Conservation (phyloP, 2,888 invertebrate genomes). For the Punctoribates punctum region DNA sequence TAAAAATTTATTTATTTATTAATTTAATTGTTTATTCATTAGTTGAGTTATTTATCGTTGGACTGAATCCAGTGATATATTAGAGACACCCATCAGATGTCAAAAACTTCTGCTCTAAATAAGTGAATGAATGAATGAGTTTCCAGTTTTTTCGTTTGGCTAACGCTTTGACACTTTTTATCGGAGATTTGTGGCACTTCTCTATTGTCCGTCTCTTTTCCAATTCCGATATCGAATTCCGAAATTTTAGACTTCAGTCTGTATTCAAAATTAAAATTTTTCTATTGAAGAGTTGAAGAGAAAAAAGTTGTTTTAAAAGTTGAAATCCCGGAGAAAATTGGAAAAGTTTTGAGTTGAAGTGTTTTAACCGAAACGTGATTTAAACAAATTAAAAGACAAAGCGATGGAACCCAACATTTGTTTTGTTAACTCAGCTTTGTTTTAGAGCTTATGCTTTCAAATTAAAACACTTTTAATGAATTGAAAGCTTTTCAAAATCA, state of each 20-base stretch:
- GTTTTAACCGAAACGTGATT: constrained; percentile 12
- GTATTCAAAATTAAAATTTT: neutral
- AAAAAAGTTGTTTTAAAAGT: neutral
- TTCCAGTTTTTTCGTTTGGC: neutral
- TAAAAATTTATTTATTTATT: neutral
- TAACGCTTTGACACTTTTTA: constrained; percentile 11
- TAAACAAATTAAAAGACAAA: constrained; percentile 21
- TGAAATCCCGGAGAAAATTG: neutral
- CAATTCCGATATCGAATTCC: neutral
- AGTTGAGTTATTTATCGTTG: neutral
- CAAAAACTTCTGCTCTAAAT: neutral
- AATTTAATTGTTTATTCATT: neutral
- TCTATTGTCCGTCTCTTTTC: neutral
- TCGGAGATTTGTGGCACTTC: neutral
- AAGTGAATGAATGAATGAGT: constrained; percentile 4
- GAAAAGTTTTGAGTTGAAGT: neutral
- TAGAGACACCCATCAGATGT: neutral
- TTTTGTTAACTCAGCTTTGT: neutral
- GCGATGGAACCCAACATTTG: neutral
- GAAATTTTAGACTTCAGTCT: neutral
- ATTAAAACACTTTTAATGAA: constrained; percentile 25
- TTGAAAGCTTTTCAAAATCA: constrained; percentile 34
- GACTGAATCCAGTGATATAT: neutral
- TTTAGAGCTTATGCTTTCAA: constrained; percentile 4
- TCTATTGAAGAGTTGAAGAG: neutral